Base-by-base conservation (phyloP, 2,113 vertebrate genomes). In the Passer montanus region DNA sequence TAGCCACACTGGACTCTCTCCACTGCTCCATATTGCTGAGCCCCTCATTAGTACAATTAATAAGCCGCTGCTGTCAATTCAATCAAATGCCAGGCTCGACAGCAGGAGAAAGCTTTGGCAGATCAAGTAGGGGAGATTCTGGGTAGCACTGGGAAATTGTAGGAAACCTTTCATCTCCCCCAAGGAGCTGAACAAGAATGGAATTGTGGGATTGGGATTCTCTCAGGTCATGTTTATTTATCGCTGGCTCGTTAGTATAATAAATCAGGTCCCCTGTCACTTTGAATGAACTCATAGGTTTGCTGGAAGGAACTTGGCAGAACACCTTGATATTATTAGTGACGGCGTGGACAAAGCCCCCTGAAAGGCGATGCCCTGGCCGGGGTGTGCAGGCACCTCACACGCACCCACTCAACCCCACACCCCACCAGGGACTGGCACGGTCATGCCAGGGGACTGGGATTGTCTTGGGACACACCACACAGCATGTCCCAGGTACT, bases 41-140 rank as follows among this genome's bases (percentile, higher is more conserved):
- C 88, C 60, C 92, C 98, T 98, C 97, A 97, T 98, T 98, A 98
- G 97, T 95, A 74, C 95, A 97, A 93, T 98, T 98, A 98, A 95
- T 94, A 97, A 97, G 94, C 80, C 0, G 91, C 94, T 91, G 91
- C 97, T 95, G 96, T 97, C 97, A 97, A 73, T 90, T 94, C 91
- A 95, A 96, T 96, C 94, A 97, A 94, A 95, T 87, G 87, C 83
- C 95, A 70, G 78, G 89, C 94, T 96, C 92, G 24, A 95, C 92
- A 96, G 92, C 89, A 93, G 92, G 82, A 94, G 95, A 96, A 96
- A 91, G 84, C 80, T 96, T 96, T 97, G 97, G 93, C 93, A 95
- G 92, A 92, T 94, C 70, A 74, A 95, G 64, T 55, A 64, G 62
- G 60, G 93, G 91, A 92, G 95, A 96, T 92, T 93, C 95, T 44